Conservation (phyloP, 2,797 vertebrate genomes). For the Microhierax caerulescens region DNA sequence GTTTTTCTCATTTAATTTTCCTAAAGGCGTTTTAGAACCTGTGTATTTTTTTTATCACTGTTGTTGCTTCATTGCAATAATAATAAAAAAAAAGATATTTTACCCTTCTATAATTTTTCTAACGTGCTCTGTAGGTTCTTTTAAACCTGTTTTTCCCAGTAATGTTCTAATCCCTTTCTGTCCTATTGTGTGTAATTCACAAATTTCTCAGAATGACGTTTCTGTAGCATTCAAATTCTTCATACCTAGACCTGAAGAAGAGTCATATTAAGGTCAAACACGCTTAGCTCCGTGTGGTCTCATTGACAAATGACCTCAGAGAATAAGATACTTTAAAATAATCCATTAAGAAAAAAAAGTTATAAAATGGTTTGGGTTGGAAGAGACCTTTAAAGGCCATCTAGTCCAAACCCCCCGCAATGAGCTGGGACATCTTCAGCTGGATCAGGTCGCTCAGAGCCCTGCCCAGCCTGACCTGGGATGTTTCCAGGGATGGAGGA, state of each 20-base stretch:
- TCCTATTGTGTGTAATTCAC: neutral
- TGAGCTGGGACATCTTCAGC: neutral
- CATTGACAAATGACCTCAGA: neutral
- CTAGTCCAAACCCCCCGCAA: fast-evolving
- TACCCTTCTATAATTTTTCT: neutral
- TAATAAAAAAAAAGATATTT: neutral
- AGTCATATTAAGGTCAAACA: neutral
- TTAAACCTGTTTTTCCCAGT: neutral
- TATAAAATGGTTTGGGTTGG: neutral
- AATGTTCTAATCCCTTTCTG: neutral
- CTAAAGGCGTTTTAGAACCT: neutral
- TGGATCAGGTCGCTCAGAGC: neutral
- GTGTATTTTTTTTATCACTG: neutral
- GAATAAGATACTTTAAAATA: neutral
- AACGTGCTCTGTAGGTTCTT: neutral
- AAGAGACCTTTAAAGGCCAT: neutral
- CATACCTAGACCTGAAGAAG: neutral
- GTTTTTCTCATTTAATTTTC: neutral
- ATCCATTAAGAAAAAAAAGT: neutral
- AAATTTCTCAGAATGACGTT: neutral
- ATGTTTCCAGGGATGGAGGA: neutral
- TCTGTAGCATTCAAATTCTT: neutral
- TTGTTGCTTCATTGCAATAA: neutral
- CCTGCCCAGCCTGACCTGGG: neutral
- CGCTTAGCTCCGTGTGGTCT: neutral